Base-by-base conservation (phyloP, 2,888 invertebrate species). In the Apotomis turbidana region DNA sequence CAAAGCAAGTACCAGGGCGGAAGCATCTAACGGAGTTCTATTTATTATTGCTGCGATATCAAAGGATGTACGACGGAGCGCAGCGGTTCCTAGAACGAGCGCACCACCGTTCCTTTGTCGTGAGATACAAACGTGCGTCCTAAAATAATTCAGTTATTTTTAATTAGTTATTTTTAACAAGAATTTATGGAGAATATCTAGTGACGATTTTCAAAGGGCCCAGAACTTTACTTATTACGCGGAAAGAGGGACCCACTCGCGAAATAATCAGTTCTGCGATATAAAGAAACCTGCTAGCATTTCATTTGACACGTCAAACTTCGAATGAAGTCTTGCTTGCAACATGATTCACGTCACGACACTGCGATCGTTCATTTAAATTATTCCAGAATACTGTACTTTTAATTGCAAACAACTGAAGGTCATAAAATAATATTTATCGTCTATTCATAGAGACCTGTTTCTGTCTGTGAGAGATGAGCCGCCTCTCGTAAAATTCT, bases 401-500 rank as follows among this genome's bases (percentile, higher is more conserved):
- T 66, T 66, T 66, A 66, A 66, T 66, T 66, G 58, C 57, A 6
- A 41, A 58, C 49, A 58, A 67, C 67, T 67, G 36, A 67, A 46
- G 58, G 36, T 41, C 57, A 38, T 58, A 67, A 67, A 67, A 49
- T 51, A 13, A 67, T 67, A 67, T 67, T 71, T 51, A 71, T 59
- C 27, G 61, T 58, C 60, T 67, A 36, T 67, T 61, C 67, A 71
- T 71, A 62, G 67, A 62, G 62, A 57, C 62, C 71, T 71, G 63
- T 68, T 72, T 59, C 72, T 63, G 68, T 62, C 67, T 38, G 58
- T 55, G 15, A 55, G 61, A 72, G 63, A 68, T 52, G 58, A 62
- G 67, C 69, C 51, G 80, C 82, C 83, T 83, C 87, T 85, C 90
- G 90, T 91, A 88, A 90, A 90, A 89, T 62, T 62, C 61, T 52